Evolutionary conservation across 2,888 invertebrate genomes (phyloP).

Genomic region (Dryomyza anilis): DNA sequence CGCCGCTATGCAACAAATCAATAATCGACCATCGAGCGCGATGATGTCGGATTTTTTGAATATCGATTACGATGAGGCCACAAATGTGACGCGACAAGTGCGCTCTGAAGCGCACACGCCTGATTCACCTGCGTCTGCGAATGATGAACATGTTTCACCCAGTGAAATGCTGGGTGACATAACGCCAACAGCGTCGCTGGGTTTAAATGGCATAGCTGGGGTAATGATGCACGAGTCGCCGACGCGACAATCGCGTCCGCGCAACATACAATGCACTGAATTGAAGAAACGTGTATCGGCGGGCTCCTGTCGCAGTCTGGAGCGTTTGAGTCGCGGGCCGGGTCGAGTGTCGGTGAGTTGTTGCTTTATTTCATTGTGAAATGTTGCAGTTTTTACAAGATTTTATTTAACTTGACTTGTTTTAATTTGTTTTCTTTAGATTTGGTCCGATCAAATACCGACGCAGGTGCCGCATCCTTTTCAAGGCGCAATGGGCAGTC

Average conservation of each 20-base stretch:
- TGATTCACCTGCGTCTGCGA: slow-evolving; percentile 60
- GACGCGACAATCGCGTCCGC: slow-evolving; percentile 51
- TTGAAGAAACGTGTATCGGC: slow-evolving; percentile 55
- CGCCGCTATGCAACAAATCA: too few relatives aligned
- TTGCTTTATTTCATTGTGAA: background rate
- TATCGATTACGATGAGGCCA: slow-evolving; percentile 59
- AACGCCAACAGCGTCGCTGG: slow-evolving; percentile 37
- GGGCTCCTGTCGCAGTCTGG: slow-evolving; percentile 65
- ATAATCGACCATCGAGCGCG: slow-evolving; percentile 65
- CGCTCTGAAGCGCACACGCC: slow-evolving; percentile 61
- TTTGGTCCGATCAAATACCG: slow-evolving; percentile 62
- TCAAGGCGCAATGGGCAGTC: slow-evolving; percentile 76
- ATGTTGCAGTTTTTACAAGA: background rate
- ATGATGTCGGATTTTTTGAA: slow-evolving; percentile 60
- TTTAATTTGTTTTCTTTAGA: too few relatives aligned
- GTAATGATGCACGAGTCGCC: background rate
- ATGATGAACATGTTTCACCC: slow-evolving; percentile 48
- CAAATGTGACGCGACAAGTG: slow-evolving; percentile 56
- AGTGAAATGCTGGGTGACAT: slow-evolving; percentile 40
- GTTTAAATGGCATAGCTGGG: slow-evolving; percentile 17
- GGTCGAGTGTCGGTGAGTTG: slow-evolving; percentile 57
- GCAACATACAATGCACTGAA: slow-evolving; percentile 45
- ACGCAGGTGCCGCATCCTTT: slow-evolving; percentile 70
- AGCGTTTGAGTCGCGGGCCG: slow-evolving; percentile 60
- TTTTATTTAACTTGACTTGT: background rate